These are phyloP conservation scores for Pitangus sulphuratus DNA, from an alignment of 2,797 vertebrate species.

Conservation along the genomic window DNA sequence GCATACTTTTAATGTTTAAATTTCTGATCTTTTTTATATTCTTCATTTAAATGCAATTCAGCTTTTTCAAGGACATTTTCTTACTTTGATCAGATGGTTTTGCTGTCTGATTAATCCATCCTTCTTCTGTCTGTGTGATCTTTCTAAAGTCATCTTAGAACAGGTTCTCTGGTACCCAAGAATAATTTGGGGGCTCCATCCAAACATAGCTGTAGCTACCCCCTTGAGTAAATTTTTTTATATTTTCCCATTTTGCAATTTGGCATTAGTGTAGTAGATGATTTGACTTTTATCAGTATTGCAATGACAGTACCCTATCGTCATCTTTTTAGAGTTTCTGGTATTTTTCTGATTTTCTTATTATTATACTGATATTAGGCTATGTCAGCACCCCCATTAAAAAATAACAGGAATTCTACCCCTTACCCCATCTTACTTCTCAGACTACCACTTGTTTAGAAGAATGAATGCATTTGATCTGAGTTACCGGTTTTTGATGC, in stretches of 20 bases:
- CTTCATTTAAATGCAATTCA: background rate
- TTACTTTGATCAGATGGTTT: background rate
- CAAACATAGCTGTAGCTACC: background rate
- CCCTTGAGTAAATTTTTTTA: background rate
- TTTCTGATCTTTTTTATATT: background rate
- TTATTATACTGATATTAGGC: background rate
- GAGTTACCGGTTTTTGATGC: background rate
- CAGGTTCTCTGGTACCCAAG: background rate
- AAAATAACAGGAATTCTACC: background rate
- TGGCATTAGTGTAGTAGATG: background rate
- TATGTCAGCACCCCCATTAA: background rate
- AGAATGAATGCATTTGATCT: background rate
- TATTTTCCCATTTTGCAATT: background rate
- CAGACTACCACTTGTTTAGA: background rate
- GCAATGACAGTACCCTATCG: background rate
- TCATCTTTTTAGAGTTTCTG: background rate
- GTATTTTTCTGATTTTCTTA: background rate
- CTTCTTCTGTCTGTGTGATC: background rate
- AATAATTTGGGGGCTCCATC: background rate
- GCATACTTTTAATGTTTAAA: background rate
- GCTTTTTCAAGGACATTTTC: background rate
- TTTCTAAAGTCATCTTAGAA: background rate
- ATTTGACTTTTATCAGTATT: background rate
- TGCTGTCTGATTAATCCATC: background rate
- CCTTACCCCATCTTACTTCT: background rate